These are phyloP conservation scores for Trachurus trachurus DNA, from an alignment of 2,797 vertebrate species.

Conservation along the genomic window DNA sequence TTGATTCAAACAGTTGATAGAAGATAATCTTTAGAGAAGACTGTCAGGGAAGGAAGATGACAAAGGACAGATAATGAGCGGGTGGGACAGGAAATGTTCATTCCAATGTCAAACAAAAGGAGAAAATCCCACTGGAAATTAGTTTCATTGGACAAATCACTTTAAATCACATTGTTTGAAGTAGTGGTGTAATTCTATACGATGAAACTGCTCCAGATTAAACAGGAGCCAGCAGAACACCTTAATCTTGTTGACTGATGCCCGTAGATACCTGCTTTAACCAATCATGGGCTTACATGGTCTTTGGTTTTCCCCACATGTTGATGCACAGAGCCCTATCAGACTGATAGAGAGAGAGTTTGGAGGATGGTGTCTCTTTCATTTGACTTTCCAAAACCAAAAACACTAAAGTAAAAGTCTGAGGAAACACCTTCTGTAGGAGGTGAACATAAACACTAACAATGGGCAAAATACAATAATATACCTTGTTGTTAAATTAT, in stretches of 20 bases:
- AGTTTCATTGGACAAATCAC: conserved; percentile 9
- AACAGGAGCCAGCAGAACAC: background rate
- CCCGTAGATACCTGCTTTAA: background rate
- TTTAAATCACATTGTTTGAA: conserved; percentile 22
- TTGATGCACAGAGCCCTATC: background rate
- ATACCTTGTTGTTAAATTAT: no score
- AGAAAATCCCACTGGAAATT: conserved; percentile 14
- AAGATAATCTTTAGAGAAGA: conserved; percentile 5
- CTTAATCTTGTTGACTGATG: background rate
- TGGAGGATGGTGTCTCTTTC: background rate
- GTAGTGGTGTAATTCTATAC: conserved; percentile 1
- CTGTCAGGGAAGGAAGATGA: conserved; percentile 5
- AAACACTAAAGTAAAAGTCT: background rate
- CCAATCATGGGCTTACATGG: background rate
- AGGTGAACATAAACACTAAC: no score
- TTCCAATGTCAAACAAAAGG: conserved; percentile 33
- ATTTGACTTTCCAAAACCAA: background rate
- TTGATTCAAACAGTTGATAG: conserved; percentile 39
- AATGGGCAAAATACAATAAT: no score
- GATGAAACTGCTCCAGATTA: conserved; percentile 11
- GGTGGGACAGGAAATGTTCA: background rate
- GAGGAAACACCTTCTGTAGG: no score
- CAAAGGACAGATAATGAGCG: conserved; percentile 31
- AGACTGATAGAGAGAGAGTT: background rate
- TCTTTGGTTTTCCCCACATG: background rate